These are phyloP conservation scores for Ranitomeya imitator DNA, from an alignment of 2,113 vertebrate species.

Conservation along the genomic window DNA sequence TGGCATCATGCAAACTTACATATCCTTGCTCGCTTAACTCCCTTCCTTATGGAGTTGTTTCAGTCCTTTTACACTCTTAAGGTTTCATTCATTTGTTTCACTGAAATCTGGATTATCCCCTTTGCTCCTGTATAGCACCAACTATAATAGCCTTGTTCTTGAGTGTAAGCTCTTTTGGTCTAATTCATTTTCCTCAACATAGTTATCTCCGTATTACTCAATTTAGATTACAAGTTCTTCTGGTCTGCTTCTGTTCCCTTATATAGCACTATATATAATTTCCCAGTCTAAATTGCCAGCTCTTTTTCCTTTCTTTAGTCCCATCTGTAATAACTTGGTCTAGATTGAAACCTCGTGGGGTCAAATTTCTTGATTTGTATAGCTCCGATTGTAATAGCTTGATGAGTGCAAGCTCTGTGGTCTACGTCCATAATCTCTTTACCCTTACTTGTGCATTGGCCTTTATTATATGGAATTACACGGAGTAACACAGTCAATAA, in stretches of 20 bases:
- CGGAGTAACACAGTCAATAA: background rate
- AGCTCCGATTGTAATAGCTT: background rate
- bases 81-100: background rate
- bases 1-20: background rate
- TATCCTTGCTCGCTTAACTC: background rate
- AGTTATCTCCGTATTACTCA: background rate
- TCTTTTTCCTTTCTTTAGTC: background rate
- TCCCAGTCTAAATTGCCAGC: background rate
- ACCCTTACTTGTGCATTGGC: background rate
- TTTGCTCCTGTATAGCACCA: background rate
- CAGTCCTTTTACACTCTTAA: background rate
- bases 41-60: background rate
- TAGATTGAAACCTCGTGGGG: background rate
- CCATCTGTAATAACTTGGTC: background rate
- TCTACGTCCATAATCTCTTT: background rate
- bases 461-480: background rate
- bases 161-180: background rate
- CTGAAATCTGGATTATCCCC: background rate
- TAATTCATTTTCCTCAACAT: background rate
- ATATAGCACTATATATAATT: background rate
- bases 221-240: background rate
- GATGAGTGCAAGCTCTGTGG: background rate
- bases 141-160: background rate
- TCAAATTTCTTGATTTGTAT: background rate
- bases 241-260: background rate